A percentile compares a stretch with the other conserved stretches of the same genome.
These are phyloP conservation scores for Panopea generosa DNA, from an alignment of 2,888 invertebrate genomes.

Conservation along the genomic window DNA sequence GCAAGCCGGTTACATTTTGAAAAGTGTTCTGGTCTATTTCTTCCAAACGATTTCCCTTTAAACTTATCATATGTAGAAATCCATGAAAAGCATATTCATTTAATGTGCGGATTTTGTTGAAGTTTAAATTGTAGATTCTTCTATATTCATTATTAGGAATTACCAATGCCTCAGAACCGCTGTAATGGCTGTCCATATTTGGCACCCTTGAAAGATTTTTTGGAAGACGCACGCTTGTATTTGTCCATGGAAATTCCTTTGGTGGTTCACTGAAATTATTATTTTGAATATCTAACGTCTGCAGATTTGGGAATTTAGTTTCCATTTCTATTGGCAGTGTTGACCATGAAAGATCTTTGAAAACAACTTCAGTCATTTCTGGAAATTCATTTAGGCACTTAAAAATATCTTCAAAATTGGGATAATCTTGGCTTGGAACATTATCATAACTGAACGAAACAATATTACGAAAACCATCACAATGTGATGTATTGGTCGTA, in stretches of 20 bases:
- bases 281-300: slow-evolving; percentile 22
- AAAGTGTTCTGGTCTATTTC: slow-evolving; percentile 12
- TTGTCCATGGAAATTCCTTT: slow-evolving; percentile 32
- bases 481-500: background rate
- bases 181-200: slow-evolving; percentile 14
- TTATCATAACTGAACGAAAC: slow-evolving; percentile 10
- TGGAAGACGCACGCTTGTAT: slow-evolving; percentile 4
- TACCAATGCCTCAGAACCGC: background rate
- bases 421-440: background rate
- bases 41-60: slow-evolving; percentile 24
- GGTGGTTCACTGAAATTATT: slow-evolving; percentile 30
- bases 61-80: slow-evolving; percentile 28
- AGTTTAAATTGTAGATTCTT: slow-evolving; percentile 13
- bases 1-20: slow-evolving; percentile 24
- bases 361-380: slow-evolving; percentile 27
- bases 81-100: slow-evolving; percentile 27
- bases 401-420: slow-evolving; percentile 2
- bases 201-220: slow-evolving; percentile 29
- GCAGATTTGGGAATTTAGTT: slow-evolving; percentile 31
- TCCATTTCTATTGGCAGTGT: slow-evolving; percentile 1
- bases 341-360: slow-evolving; percentile 23
- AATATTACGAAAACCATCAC: slow-evolving; percentile 2
- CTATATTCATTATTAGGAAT: slow-evolving; percentile 25
- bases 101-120: slow-evolving; percentile 25
- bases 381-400: slow-evolving; percentile 13